phyloP scores from a whole-genome alignment of 2,888 invertebrate species.

The Lithophane ornitopus region DNA sequence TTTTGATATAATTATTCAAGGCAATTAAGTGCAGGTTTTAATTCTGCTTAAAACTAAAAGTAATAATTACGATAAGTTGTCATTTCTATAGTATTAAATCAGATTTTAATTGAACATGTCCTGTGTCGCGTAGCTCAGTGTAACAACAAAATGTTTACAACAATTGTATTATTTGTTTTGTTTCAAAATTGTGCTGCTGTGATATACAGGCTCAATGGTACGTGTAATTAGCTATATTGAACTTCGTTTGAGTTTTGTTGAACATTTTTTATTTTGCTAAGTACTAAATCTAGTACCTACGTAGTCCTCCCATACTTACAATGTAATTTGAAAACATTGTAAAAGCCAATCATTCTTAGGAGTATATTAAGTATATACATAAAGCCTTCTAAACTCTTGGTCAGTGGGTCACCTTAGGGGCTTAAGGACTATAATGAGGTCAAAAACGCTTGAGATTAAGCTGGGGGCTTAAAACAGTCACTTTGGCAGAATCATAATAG shows the following conservation, averaged over 20 bases:
- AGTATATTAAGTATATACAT: too few species aligned
- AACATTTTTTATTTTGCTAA: too few species aligned
- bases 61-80: not conserved
- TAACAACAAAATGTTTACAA: slow-evolving; percentile 19
- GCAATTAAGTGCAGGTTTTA: not conserved
- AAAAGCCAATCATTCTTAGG: too few species aligned
- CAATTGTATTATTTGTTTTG: slow-evolving; percentile 14
- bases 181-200: slow-evolving; percentile 23
- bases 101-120: not conserved
- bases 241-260: not conserved
- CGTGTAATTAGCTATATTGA: not conserved
- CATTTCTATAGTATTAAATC: not conserved
- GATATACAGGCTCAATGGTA: slow-evolving; percentile 24
- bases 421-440: too few species aligned
- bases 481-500: too few species aligned
- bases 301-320: not conserved
- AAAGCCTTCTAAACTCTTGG: too few species aligned
- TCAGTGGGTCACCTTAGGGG: too few species aligned
- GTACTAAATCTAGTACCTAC: not conserved
- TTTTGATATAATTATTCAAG: not conserved
- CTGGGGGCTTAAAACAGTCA: too few species aligned
- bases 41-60: not conserved
- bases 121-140: not conserved
- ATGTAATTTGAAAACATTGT: not conserved
- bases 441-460: too few species aligned